Percentiles rank a stretch among this genome's conserved stretches.
phyloP scores from a whole-genome alignment of 2,888 invertebrate genomes.

The Thalpophila matura region DNA sequence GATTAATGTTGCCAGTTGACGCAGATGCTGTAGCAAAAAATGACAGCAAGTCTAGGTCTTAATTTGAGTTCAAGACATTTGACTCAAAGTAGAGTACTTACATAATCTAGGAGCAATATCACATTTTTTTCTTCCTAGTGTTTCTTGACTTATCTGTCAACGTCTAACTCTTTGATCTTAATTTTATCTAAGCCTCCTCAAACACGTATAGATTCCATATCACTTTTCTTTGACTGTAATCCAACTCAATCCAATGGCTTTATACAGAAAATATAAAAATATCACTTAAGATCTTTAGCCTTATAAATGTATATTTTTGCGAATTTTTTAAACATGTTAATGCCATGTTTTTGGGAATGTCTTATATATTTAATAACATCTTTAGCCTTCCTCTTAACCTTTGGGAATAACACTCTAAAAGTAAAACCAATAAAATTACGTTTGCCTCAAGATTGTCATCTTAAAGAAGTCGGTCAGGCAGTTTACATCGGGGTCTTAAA shows the following conservation, averaged over 20 bases:
- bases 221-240: background rate
- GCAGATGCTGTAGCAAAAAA: background rate
- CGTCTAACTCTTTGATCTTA: background rate
- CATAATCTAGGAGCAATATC: background rate
- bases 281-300: too few species aligned
- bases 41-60: background rate
- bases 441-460: slow-evolving; percentile 13
- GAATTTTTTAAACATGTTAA: too few species aligned
- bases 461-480: slow-evolving; percentile 12
- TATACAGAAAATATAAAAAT: too few species aligned
- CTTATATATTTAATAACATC: too few species aligned
- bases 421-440: slow-evolving; percentile 14
- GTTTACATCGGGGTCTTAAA: slow-evolving; percentile 32
- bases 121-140: background rate
- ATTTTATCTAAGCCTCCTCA: slow-evolving; percentile 17
- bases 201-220: background rate
- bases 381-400: slow-evolving; percentile 25
- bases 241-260: background rate
- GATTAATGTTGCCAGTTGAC: slow-evolving; percentile 25
- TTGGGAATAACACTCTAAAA: slow-evolving; percentile 8
- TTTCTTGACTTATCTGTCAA: too few species aligned
- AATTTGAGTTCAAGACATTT: background rate
- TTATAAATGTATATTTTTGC: too few species aligned
- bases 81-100: background rate
- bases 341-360: too few species aligned